phyloP scores from a whole-genome alignment of 1,140 invertebrate species.

The Wiebesia pumilae region DNA sequence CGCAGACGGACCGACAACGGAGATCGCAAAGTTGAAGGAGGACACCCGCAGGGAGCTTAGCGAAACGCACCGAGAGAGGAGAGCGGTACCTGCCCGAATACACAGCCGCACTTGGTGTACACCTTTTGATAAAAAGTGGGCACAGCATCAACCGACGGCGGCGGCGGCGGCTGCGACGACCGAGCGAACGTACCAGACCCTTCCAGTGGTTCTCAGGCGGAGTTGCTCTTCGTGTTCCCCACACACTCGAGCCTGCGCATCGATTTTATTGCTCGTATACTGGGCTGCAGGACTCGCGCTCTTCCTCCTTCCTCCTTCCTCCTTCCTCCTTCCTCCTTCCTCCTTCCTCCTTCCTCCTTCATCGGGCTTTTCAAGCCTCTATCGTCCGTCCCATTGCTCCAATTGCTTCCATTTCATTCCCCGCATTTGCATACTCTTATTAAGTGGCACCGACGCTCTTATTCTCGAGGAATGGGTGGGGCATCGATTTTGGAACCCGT shows the following conservation, averaged over 20 bases:
- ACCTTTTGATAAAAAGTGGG: constrained; percentile 46
- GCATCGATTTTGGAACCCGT: not conserved
- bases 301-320: constrained; percentile 26
- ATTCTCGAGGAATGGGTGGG: not conserved
- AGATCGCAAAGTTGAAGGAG: not conserved
- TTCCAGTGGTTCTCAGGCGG: constrained; percentile 45
- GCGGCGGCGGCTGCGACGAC: not conserved
- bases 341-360: not conserved
- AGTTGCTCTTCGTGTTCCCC: not conserved
- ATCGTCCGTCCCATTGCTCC: not conserved
- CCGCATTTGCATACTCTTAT: constrained; percentile 2
- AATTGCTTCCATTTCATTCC: not conserved
- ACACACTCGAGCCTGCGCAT: not conserved
- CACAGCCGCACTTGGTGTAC: not conserved
- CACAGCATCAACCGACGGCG: constrained; percentile 38
- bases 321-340: not conserved
- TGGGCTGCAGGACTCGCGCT: not conserved
- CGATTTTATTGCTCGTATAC: constrained; percentile 46
- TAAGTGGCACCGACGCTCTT: not conserved
- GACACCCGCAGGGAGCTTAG: not conserved
- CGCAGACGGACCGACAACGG: not conserved
- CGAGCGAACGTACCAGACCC: constrained; percentile 17
- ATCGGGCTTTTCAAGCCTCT: not conserved
- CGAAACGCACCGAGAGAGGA: not conserved
- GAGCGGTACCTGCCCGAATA: constrained; percentile 34